phyloP scores from a whole-genome alignment of 2,797 vertebrate species.

The Pagetopsis macropterus region DNA sequence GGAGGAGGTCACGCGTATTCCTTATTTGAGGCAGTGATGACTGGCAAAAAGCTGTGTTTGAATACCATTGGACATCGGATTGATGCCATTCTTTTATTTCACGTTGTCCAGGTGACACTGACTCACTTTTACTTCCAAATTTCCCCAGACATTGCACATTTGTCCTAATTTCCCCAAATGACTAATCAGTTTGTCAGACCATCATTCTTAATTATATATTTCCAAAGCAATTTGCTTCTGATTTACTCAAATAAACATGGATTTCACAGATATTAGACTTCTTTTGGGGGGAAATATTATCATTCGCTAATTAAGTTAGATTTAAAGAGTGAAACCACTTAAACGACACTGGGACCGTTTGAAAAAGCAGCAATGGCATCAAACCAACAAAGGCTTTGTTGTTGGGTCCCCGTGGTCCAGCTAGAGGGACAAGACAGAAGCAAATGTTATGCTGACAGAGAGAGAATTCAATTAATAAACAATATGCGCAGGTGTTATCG shows the following conservation, averaged over 20 bases:
- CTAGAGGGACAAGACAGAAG: constrained; percentile 9
- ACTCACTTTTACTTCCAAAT: constrained; percentile 23
- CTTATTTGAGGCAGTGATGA: constrained; percentile 31
- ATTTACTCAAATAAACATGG: background rate
- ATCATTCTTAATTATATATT: background rate
- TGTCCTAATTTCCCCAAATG: background rate
- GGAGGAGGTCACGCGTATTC: background rate
- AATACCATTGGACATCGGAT: constrained; percentile 22
- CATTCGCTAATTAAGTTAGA: background rate
- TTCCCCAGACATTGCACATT: constrained; percentile 1
- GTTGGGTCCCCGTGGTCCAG: constrained; percentile 20
- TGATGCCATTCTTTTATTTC: constrained; percentile 53
- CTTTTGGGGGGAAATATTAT: background rate
- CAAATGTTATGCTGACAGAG: constrained; percentile 9
- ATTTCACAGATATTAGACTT: too few relatives aligned
- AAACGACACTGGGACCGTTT: constrained; percentile 13
- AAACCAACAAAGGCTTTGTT: constrained; percentile 24
- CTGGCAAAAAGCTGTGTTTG: constrained; percentile 35
- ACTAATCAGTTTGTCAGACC: background rate
- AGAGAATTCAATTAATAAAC: constrained; percentile 23
- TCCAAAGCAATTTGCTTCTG: background rate
- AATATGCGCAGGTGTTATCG: background rate
- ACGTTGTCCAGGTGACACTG: constrained; percentile 13
- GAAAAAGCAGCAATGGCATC: constrained; percentile 43
- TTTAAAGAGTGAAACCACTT: background rate